Evolutionary conservation across 2,113 vertebrate species (phyloP), one percentile per base, ranked within the genome.

Genomic region (Chloropsis cyanopogon): DNA sequence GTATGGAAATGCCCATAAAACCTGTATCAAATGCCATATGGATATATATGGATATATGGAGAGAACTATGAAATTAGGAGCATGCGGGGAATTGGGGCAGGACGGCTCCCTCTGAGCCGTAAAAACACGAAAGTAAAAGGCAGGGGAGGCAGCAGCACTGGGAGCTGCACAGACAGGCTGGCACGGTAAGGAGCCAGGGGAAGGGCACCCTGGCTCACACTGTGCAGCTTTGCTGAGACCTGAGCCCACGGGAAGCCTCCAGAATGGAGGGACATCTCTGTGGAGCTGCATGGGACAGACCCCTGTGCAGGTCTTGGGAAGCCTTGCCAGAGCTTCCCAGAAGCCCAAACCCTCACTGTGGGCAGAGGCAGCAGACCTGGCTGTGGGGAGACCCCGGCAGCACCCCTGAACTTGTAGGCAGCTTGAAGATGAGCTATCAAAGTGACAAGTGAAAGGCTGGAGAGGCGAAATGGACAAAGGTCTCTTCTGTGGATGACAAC

Each of bases 1-100:
- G 92, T 97, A 98, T 98, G 98, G 98, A 98, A 98, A 98, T 98
- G 98, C 98, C 97, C 97, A 98, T 98, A 98, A 98, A 98, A 97
- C 96, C 95, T 97, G 91, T 98, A 98, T 98, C 98, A 97, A 98
- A 97, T 97, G 97, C 96, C 96, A 93, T 91, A 97, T 81, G 78
- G 78, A 80, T 97, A 97, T 97, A 97, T 97, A 97, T 96, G 97
- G 96, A 97, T 98, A 97, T 94, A 97, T 97, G 97, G 97, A 97
- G 97, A 97, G 96, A 97, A 98, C 96, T 97, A 97, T 97, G 98
- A 98, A 98, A 97, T 95, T 96, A 98, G 97, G 96, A 96, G 97
- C 92, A 97, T 28, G 75, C 9, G 3, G 96, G 97, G 98, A 97
- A 97, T 90, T 97, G 91, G 35, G 97, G 96, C 95, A 96, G 91